Percentiles rank a stretch among this genome's conserved stretches.
These are phyloP conservation scores for Anguilla japonica DNA, from an alignment of 2,113 vertebrate species.

Conservation along the genomic window DNA sequence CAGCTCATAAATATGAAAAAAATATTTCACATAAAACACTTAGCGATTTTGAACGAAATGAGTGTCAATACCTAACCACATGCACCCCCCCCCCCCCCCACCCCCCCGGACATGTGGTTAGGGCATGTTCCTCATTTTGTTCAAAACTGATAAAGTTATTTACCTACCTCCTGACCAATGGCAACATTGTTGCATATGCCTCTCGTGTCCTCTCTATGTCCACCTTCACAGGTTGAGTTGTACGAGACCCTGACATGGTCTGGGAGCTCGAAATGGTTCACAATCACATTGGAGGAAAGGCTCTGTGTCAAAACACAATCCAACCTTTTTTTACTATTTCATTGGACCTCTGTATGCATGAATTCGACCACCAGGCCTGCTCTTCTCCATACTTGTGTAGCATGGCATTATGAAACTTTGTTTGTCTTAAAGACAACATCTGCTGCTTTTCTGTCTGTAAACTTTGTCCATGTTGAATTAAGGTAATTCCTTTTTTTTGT, in stretches of 20 bases:
- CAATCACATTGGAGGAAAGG: constrained; percentile 85
- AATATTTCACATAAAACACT: too few species aligned
- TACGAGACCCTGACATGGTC: constrained; percentile 76
- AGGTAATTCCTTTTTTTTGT: not conserved
- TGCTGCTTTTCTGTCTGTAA: not conserved
- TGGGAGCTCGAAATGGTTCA: constrained; percentile 78
- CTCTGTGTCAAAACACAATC: constrained; percentile 64
- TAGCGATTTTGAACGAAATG: too few species aligned
- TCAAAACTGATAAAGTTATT: not conserved
- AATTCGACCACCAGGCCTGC: too few species aligned
- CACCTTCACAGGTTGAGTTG: constrained; percentile 70
- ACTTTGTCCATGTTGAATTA: not conserved
- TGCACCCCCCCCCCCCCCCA: too few species aligned
- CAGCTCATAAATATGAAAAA: not conserved
- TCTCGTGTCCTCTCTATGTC: constrained; percentile 20
- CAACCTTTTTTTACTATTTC: not conserved
- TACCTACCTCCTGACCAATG: constrained; percentile 72
- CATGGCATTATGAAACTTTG: too few species aligned
- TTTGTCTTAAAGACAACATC: not conserved
- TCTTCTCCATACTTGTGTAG: too few species aligned
- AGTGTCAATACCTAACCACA: too few species aligned
- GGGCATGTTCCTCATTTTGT: not conserved
- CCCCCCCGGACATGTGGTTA: too few species aligned
- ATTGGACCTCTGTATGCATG: not conserved
- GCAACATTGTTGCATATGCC: constrained; percentile 79